Percentiles rank a stretch among this genome's conserved stretches.
Evolutionary conservation across 2,113 vertebrate genomes (phyloP).

Genomic region (Paraplagusia blochii): DNA sequence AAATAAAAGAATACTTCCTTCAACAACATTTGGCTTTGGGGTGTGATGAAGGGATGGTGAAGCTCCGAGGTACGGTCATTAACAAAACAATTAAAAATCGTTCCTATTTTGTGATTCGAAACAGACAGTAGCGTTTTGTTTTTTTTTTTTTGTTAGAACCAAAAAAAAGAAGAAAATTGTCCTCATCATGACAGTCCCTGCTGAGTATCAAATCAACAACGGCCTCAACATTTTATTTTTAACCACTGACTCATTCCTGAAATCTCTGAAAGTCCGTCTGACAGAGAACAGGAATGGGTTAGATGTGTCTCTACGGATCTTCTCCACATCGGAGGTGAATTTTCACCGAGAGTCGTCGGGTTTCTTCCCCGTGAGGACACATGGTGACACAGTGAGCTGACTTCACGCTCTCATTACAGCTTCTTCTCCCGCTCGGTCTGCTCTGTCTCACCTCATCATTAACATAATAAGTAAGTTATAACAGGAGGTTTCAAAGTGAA

Average conservation of each 20-base stretch:
- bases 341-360: constrained; percentile 20
- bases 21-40: constrained; percentile 31
- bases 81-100: constrained; percentile 16
- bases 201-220: constrained; percentile 35
- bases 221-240: constrained; percentile 29
- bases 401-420: constrained; percentile 15
- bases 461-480: neutral
- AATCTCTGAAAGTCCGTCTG: constrained; percentile 37
- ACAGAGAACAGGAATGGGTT: constrained; percentile 50
- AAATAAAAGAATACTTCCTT: constrained; percentile 63
- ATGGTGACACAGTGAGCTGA: constrained; percentile 10
- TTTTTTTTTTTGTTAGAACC: constrained; percentile 15
- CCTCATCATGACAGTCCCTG: constrained; percentile 34
- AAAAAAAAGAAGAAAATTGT: constrained; percentile 10
- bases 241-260: constrained; percentile 30
- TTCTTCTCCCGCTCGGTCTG: neutral
- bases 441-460: constrained; percentile 1
- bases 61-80: constrained; percentile 5
- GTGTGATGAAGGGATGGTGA: constrained; percentile 22
- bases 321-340: constrained; percentile 13
- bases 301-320: constrained; percentile 24
- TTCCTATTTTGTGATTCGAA: constrained; percentile 33
- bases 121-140: constrained; percentile 42
- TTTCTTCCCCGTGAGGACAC: neutral
- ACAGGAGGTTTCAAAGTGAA: constrained; percentile 26